phyloP scores from a whole-genome alignment of 1,140 invertebrate species.

The Muscidifurax raptorellus region DNA sequence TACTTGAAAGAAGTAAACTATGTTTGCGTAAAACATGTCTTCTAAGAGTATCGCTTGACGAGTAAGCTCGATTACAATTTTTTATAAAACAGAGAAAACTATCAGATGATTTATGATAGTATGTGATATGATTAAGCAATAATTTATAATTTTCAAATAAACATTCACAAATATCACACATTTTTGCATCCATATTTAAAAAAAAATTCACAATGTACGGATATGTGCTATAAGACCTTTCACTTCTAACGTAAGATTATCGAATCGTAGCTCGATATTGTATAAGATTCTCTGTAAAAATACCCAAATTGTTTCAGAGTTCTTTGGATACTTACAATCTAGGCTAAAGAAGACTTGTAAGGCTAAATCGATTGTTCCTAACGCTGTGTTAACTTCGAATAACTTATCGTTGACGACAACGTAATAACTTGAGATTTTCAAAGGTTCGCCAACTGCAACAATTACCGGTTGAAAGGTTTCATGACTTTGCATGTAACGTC shows the following conservation, averaged over 20 bases:
- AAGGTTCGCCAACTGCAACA: neutral
- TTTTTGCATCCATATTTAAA: neutral
- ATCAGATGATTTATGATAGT: neutral
- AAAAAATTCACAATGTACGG: neutral
- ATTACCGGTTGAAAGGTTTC: conserved; percentile 46
- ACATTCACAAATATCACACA: neutral
- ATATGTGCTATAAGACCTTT: neutral
- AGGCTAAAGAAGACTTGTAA: conserved; percentile 42
- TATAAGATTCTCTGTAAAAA: conserved; percentile 26
- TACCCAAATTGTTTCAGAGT: conserved; percentile 1
- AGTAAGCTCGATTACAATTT: neutral
- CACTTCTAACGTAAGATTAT: conserved; percentile 40
- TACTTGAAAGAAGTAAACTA: neutral
- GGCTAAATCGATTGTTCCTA: conserved; percentile 32
- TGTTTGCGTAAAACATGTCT: neutral
- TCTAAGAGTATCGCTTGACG: neutral
- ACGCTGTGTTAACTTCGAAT: neutral
- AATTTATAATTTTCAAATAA: neutral
- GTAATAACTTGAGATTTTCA: conserved; percentile 24
- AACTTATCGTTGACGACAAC: conserved; percentile 38
- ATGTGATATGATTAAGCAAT: neutral
- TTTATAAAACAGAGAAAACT: neutral
- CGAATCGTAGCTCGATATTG: conserved; percentile 1
- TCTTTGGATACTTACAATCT: conserved; percentile 37
- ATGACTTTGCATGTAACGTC: conserved; percentile 27